These are phyloP conservation scores for Acronicta psi DNA, from an alignment of 2,888 invertebrate species.

Conservation along the genomic window DNA sequence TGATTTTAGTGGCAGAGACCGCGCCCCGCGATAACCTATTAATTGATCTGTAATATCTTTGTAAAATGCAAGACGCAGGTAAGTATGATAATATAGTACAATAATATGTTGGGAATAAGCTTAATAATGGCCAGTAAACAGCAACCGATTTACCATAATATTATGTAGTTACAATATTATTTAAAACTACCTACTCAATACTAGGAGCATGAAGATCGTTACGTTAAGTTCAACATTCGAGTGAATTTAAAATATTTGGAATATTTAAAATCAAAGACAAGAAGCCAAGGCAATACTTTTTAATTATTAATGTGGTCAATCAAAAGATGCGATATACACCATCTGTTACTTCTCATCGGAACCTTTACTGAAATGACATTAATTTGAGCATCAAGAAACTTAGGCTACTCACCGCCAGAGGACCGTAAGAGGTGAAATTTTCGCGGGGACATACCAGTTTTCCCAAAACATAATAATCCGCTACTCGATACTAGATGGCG, in stretches of 20 bases:
- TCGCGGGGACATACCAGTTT: too few relatives aligned
- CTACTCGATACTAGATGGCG: constrained; percentile 56
- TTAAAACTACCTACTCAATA: too few relatives aligned
- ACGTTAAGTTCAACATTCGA: too few relatives aligned
- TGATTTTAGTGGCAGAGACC: constrained; percentile 86
- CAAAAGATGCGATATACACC: constrained; percentile 9
- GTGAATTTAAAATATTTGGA: too few relatives aligned
- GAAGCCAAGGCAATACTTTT: not conserved
- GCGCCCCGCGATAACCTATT: constrained; percentile 81
- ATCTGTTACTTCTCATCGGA: constrained; percentile 6
- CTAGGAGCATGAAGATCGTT: too few relatives aligned
- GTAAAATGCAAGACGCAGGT: constrained; percentile 46
- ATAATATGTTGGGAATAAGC: too few relatives aligned
- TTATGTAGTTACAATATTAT: too few relatives aligned
- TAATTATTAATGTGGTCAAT: not conserved
- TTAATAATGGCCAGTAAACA: too few relatives aligned
- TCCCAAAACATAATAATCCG: not conserved
- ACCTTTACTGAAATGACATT: not conserved
- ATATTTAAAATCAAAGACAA: too few relatives aligned
- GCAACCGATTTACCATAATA: too few relatives aligned
- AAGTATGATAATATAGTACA: too few relatives aligned
- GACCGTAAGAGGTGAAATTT: not conserved
- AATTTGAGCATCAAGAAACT: constrained; percentile 1
- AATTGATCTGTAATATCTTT: constrained; percentile 79
- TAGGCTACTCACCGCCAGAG: constrained; percentile 42